Base-by-base conservation (phyloP, 1,140 invertebrate genomes). In the Aphaenogaster rudis region DNA sequence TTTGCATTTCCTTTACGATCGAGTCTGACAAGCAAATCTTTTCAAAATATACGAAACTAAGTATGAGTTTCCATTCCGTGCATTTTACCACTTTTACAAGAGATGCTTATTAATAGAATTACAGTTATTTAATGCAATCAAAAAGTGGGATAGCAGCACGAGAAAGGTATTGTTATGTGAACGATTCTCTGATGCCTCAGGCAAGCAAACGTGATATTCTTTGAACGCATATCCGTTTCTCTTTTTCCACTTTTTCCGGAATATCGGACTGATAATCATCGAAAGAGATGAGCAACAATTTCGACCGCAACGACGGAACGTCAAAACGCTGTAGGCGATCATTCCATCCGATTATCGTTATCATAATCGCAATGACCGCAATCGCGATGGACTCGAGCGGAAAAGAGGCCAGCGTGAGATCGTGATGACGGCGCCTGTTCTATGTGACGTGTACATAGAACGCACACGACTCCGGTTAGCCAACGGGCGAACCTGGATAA, bases 401-500 rank as follows among this genome's bases (percentile, higher is more conserved):
- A 42, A 54, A 88, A 61, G 45, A 36, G 52, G n/a, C 7, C 9
- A 33, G n/a, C 2, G 36, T 50, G 80, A 86, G 61, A 67, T 81
- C 74, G 71, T 78, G 82, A 64, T 82, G 54, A 76, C 54, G 64
- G 33, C 52, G 63, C 33, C n/a, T 77, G 77, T 76, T 71, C 67
- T 54, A 52, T 86, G 76, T 87, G 87, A 84, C 85, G 88, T 61
- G 15, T 21, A 52, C 66, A 79, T 69, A 69, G 66, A 69, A 79
- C 72, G 59, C 54, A 33, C 63, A 36, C 50, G 50, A 74, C 50
- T 67, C 54, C 59, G n/a, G 64, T 54, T 74, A 64, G 36, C 50
- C 57, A 63, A 54, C 48, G 21, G 39, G 85, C 88, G 86, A 89
- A 88, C 48, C 74, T 67, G 91, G 88, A 93, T 91, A 92, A 93